Base-by-base conservation (phyloP, 2,888 invertebrate species). In the Rhagonycha lutea region DNA sequence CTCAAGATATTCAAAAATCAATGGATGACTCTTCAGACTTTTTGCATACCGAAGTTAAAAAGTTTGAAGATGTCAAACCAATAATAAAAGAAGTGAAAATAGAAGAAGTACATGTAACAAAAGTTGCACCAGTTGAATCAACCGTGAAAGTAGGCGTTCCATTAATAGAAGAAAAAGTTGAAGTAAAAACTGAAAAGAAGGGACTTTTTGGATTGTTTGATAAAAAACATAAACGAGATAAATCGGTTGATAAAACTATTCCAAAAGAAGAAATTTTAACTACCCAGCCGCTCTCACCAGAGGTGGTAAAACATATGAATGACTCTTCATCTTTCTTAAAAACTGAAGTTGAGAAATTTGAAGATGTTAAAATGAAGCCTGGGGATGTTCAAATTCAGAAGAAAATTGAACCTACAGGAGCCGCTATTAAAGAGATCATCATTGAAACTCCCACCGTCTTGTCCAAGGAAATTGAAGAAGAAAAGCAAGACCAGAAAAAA, bases 41-140 rank as follows among this genome's bases (percentile, higher is more conserved):
- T 68, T 77, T 82, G 72, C 78, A 76, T 32, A 63, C 69, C 26
- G 84, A 84, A 77, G 73, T 83, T 62, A 75, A 79, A 12, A 78
- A 78, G 61, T 83, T 80, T 74, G 76, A 83, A 14, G 83, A 83
- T 73, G 80, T 79, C 26, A 79, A 72, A 76, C 81, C 79, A 3
- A 63, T 75, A 68, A 67, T 24, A 12, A 65, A 47, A 68, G 18
- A 14, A 67, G 24, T n/a, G 4, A 14, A 26, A 47, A 69, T 61
- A 1, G 61, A 69, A 14, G 47, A 74, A 70, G 63, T 61, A 9
- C 62, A 28, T 18, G 68, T 75, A 69, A 14, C 14, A 69, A 65
- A 69, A 68, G 24, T 28, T 24, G 68, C 28, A 69, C 61, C 67
- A 60, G 14, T 69, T 11, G 61, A 68, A 10, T 11, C 18, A 24